These are phyloP conservation scores for Andrena hattorfiana DNA, from an alignment of 2,888 invertebrate species.

Conservation along the genomic window DNA sequence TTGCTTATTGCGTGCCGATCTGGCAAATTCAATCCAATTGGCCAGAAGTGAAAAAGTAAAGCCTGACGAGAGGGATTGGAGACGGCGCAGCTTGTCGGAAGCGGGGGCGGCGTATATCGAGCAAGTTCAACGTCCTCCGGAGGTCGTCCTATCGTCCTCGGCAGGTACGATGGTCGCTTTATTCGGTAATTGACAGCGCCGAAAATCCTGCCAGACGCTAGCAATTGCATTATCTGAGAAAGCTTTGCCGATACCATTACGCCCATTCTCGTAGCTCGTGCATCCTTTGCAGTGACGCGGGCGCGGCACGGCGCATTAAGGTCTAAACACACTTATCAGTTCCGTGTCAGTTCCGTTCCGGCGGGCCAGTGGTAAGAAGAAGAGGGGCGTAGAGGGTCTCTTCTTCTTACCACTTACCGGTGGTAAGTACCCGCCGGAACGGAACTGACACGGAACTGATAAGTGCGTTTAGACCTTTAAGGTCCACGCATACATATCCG, in stretches of 20 bases:
- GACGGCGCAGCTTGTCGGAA: neutral
- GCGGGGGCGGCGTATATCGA: neutral
- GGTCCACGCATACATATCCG: too few relatives aligned
- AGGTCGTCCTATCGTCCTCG: neutral
- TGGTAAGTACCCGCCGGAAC: too few relatives aligned
- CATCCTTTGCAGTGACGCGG: neutral
- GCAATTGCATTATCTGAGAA: constrained; percentile 62
- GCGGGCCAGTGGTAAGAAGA: too few relatives aligned
- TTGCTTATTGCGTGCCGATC: constrained; percentile 13
- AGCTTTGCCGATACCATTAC: constrained; percentile 54
- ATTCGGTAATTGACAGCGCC: constrained; percentile 69
- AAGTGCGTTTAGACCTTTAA: too few relatives aligned
- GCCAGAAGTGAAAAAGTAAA: neutral
- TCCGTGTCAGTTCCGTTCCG: too few relatives aligned
- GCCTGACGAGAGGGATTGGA: neutral
- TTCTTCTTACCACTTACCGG: too few relatives aligned
- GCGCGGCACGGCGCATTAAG: neutral
- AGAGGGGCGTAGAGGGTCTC: too few relatives aligned
- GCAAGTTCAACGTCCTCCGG: constrained; percentile 56
- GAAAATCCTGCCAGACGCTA: constrained; percentile 65
- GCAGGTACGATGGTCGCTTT: constrained; percentile 58
- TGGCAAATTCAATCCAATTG: neutral
- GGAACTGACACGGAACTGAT: too few relatives aligned
- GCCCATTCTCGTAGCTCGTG: constrained; percentile 33
- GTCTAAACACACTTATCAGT: too few relatives aligned